A percentile compares a stretch with the other conserved stretches of the same genome.
Conservation (phyloP, 2,888 invertebrate genomes). For the Alsophila aescularia region DNA sequence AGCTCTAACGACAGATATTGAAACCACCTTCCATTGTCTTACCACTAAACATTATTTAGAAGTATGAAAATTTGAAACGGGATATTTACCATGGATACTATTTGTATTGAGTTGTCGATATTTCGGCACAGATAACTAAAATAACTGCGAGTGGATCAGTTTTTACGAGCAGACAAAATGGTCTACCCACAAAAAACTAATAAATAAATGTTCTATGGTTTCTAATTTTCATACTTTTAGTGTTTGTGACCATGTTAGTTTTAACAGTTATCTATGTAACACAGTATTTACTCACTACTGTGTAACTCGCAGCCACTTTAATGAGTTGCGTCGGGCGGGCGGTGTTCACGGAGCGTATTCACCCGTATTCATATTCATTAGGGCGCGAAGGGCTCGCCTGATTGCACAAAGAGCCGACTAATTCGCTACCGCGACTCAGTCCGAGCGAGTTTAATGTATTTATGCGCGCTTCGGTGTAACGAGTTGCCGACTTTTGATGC, state of each 20-base stretch:
- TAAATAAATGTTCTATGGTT: neutral
- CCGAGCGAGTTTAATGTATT: conserved; percentile 69
- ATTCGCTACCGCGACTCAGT: conserved; percentile 74
- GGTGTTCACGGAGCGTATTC: conserved; percentile 62
- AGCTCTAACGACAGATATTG: too few relatives aligned
- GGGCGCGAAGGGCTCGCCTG: conserved; percentile 79
- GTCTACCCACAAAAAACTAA: too few relatives aligned
- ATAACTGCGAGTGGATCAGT: too few relatives aligned
- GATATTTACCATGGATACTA: too few relatives aligned
- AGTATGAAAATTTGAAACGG: too few relatives aligned
- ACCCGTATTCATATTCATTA: conserved; percentile 82
- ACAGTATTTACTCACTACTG: conserved; percentile 25
- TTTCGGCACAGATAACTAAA: too few relatives aligned
- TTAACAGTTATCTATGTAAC: too few relatives aligned
- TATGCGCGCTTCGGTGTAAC: conserved; percentile 57
- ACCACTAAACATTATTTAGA: too few relatives aligned
- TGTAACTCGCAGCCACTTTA: conserved; percentile 53
- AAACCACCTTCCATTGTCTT: too few relatives aligned
- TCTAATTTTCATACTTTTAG: neutral
- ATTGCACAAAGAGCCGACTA: conserved; percentile 84
- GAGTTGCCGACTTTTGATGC: conserved; percentile 45
- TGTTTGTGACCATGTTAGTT: too few relatives aligned
- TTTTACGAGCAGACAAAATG: too few relatives aligned
- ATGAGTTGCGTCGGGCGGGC: conserved; percentile 67
- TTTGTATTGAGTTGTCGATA: too few relatives aligned